These are phyloP conservation scores for Alexandromys fortis DNA, from an alignment of 2,113 vertebrate genomes.

Conservation along the genomic window DNA sequence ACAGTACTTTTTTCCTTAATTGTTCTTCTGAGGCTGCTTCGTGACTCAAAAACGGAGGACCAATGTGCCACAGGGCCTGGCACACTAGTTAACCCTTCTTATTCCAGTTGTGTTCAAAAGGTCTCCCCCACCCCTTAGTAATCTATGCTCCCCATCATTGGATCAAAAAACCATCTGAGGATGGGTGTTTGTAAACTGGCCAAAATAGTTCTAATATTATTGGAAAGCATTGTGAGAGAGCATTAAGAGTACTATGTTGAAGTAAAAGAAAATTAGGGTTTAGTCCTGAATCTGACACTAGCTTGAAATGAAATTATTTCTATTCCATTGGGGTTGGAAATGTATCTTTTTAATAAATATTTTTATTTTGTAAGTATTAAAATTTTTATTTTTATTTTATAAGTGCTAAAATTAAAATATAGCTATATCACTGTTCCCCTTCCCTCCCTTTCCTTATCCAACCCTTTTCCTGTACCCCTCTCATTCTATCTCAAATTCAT, in stretches of 20 bases:
- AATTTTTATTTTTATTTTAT: not conserved
- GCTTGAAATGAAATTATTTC: constrained; percentile 45
- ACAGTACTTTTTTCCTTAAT: constrained; percentile 38
- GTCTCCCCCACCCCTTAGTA: not conserved
- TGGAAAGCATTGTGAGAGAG: not conserved
- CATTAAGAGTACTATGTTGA: constrained; percentile 20
- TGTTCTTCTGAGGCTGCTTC: not conserved
- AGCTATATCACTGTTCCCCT: not conserved
- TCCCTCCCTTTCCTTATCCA: not conserved
- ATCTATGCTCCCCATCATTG: not conserved
- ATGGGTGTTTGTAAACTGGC: not conserved
- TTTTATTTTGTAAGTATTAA: not conserved
- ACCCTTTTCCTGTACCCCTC: not conserved
- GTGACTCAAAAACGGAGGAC: not conserved
- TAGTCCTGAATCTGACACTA: constrained; percentile 28
- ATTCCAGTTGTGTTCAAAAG: not conserved
- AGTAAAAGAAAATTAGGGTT: constrained; percentile 26
- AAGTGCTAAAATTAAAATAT: not conserved
- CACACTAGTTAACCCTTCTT: not conserved
- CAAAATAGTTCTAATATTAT: constrained; percentile 46
- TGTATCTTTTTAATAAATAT: not conserved
- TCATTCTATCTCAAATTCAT: not conserved
- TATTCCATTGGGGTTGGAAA: not conserved
- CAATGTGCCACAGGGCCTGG: not conserved
- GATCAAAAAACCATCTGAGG: not conserved